Base-by-base conservation (phyloP, 2,888 invertebrate genomes). In the Julus scanicus region DNA sequence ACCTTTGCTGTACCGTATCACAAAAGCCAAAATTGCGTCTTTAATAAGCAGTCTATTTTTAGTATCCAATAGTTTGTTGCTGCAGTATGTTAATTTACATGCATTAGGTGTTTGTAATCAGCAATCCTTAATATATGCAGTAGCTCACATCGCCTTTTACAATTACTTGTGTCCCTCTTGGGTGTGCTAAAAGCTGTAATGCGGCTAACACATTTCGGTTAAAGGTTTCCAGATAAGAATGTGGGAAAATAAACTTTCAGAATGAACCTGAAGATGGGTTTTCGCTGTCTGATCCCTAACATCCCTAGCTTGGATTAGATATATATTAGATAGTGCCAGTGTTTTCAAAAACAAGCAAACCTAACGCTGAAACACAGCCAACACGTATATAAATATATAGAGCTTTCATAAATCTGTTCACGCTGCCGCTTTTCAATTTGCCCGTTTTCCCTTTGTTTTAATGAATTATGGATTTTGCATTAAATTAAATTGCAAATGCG, bases 381-480 rank as follows among this genome's bases (percentile, higher is more conserved):
- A 20, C 80, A 11, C 80, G 29, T 80, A 29, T 29, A 29, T 29
- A 29, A n/a, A n/a, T 29, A 29, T 29, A 29, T 29, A 80, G 80
- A 80, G 37, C 37, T 37, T 29, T 11, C 17, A 11, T 37, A 80
- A 80, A 80, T 80, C 37, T 37, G 80, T 20, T 71, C 11, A 13
- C 80, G 80, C 80, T 2, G 11, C 5, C 29, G 9, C 13, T 37
- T 80, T 80, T 37, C 80, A 80, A 80, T 80, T 80, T 80, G 80
- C 80, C 20, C 13, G 29, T 80, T 80, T 37, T 2, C 37, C 17
- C 37, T 80, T 80, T 80, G 80, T 80, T 80, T 80, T 80, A 80
- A 80, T 80, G 80, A 80, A 80, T 80, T 80, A 80, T 80, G 80
- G 80, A 80, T 80, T 80, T 80, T 80, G 80, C 80, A 29, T 80